Evolutionary conservation across 2,797 vertebrate species (phyloP).

Genomic region (Hypotaenidia philippensis): DNA sequence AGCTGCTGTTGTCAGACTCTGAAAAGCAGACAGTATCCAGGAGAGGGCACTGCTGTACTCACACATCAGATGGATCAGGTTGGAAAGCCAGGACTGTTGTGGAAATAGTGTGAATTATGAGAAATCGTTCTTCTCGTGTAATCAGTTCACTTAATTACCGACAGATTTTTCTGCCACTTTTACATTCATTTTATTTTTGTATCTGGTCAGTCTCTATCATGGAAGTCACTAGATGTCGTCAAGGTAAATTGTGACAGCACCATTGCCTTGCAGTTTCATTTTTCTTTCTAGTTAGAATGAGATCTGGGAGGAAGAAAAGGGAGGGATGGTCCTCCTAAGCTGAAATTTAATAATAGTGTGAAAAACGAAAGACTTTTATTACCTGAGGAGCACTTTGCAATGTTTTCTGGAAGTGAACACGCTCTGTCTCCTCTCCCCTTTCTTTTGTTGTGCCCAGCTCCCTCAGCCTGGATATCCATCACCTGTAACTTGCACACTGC

Average conservation of each 20-base stretch:
- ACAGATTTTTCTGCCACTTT: not conserved
- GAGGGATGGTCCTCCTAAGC: not conserved
- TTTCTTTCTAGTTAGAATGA: not conserved
- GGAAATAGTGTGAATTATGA: not conserved
- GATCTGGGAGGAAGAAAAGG: not conserved
- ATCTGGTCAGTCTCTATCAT: not conserved
- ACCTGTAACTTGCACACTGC: fast-evolving
- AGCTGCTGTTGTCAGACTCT: not conserved
- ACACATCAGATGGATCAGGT: not conserved
- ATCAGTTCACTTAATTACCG: not conserved
- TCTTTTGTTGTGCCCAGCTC: not conserved
- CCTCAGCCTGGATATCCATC: not conserved
- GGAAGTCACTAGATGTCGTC: not conserved
- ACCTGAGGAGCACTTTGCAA: not conserved
- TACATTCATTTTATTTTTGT: not conserved
- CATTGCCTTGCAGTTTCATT: not conserved
- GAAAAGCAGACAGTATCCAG: not conserved
- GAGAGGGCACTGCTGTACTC: conserved; percentile 42
- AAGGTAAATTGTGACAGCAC: not conserved
- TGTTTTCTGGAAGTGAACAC: not conserved
- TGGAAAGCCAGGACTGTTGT: fast-evolving
- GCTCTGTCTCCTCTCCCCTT: not conserved
- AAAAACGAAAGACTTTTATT: not conserved
- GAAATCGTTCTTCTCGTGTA: not conserved
- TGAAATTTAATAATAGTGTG: not conserved